Evolutionary conservation across 1,140 invertebrate species (phyloP).

Genomic region (Hermetia illucens): DNA sequence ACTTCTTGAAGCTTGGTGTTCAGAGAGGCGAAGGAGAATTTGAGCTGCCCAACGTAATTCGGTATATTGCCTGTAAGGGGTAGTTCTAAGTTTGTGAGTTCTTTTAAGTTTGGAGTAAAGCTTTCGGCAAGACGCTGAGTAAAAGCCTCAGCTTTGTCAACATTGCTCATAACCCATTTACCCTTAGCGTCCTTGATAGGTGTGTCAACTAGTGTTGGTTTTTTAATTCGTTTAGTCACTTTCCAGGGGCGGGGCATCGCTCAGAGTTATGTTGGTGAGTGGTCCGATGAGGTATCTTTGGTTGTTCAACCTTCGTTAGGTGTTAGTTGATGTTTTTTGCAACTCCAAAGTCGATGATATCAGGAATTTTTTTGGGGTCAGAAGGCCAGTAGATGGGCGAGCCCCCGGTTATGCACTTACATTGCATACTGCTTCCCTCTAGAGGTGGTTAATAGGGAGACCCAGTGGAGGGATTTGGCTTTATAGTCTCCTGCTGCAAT

Average conservation of each 20-base stretch:
- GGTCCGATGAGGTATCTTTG: slow-evolving; percentile 12
- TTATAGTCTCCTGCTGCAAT: slow-evolving; percentile 20
- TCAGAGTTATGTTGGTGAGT: slow-evolving; percentile 11
- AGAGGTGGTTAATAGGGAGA: slow-evolving; percentile 12
- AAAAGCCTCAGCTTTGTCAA: too few species aligned
- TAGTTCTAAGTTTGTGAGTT: too few species aligned
- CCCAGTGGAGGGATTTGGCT: slow-evolving; percentile 17
- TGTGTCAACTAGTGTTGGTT: too few species aligned
- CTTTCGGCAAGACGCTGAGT: too few species aligned
- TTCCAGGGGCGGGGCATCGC: neutral
- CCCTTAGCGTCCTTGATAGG: too few species aligned
- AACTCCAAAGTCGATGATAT: slow-evolving; percentile 18
- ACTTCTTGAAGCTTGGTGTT: too few species aligned
- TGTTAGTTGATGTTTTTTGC: slow-evolving; percentile 8
- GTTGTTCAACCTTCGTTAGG: slow-evolving; percentile 6
- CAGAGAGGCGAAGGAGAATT: too few species aligned
- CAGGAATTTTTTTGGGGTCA: slow-evolving; percentile 17
- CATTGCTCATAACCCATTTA: too few species aligned
- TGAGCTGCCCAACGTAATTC: too few species aligned
- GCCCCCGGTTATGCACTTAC: slow-evolving; percentile 8
- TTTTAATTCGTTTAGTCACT: too few species aligned
- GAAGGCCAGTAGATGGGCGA: slow-evolving; percentile 21
- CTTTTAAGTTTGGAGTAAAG: too few species aligned
- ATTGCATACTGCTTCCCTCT: slow-evolving; percentile 10
- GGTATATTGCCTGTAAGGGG: too few species aligned